Conservation (phyloP, 2,888 invertebrate species). For the Caenorhabditis imperialis region DNA sequence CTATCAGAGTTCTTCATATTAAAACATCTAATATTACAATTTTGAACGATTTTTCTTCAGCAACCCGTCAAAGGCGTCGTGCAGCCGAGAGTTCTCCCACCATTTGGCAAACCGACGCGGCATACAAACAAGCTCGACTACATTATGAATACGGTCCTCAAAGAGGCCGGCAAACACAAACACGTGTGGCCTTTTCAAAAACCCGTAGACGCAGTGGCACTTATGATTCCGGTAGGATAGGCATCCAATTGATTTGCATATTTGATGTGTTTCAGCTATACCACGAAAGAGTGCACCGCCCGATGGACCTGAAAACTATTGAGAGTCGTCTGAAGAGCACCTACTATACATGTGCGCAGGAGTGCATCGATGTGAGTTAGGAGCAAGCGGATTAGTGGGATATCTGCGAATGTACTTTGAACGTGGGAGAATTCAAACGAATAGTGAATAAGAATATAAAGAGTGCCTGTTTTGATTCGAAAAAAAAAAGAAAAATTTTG, state of each 20-base stretch:
- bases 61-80: constrained; percentile 91
- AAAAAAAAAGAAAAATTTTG: too few relatives aligned
- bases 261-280: constrained; percentile 85
- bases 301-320: constrained; percentile 98
- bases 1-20: too few relatives aligned
- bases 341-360: constrained; percentile 93
- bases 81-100: constrained; percentile 88
- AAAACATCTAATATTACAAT: too few relatives aligned
- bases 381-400: too few relatives aligned
- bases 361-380: constrained; percentile 84
- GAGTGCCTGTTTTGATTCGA: constrained; percentile 2
- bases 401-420: too few relatives aligned
- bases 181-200: constrained; percentile 99
- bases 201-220: constrained; percentile 95
- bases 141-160: constrained; percentile 93
- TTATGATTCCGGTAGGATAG: constrained; percentile 88
- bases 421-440: too few relatives aligned
- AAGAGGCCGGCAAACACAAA: constrained; percentile 96
- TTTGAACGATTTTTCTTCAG: constrained; percentile 80
- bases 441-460: too few relatives aligned
- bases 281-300: constrained; percentile 95
- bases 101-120: constrained; percentile 88
- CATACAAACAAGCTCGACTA: constrained; percentile 94
- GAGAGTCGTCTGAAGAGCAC: constrained; percentile 94
- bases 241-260: background rate